phyloP scores from a whole-genome alignment of 1,140 invertebrate genomes.

The Planococcus citri region DNA sequence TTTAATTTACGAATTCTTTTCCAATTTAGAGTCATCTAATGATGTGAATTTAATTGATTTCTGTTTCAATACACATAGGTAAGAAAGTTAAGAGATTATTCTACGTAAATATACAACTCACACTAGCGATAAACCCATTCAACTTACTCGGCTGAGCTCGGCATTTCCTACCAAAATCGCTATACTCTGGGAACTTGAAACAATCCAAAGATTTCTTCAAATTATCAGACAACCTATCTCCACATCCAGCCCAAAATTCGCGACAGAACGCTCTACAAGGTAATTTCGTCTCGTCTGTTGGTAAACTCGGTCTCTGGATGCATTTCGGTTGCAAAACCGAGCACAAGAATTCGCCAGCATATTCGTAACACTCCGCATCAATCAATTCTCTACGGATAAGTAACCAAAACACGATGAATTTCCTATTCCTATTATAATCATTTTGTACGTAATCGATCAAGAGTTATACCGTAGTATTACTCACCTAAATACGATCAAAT shows the following conservation, averaged over 20 bases:
- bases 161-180: constrained; percentile 50
- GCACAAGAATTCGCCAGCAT: constrained; percentile 75
- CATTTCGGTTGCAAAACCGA: constrained; percentile 70
- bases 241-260: constrained; percentile 71
- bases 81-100: too few species aligned
- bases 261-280: constrained; percentile 75
- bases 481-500: constrained; percentile 62
- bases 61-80: too few species aligned
- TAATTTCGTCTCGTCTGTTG: constrained; percentile 43
- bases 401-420: background rate
- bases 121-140: too few species aligned
- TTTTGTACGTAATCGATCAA: background rate
- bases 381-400: constrained; percentile 52
- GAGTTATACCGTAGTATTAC: background rate
- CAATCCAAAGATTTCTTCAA: constrained; percentile 63
- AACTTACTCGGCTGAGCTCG: constrained; percentile 58
- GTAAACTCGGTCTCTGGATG: constrained; percentile 32
- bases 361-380: constrained; percentile 72
- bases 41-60: too few species aligned
- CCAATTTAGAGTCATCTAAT: too few species aligned
- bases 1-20: too few species aligned
- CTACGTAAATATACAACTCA: too few species aligned
- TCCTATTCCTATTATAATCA: background rate
- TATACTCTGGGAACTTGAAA: constrained; percentile 63
- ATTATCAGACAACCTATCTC: constrained; percentile 51